Evolutionary conservation across 2,113 vertebrate species (phyloP).

Genomic region (Coturnix japonica): DNA sequence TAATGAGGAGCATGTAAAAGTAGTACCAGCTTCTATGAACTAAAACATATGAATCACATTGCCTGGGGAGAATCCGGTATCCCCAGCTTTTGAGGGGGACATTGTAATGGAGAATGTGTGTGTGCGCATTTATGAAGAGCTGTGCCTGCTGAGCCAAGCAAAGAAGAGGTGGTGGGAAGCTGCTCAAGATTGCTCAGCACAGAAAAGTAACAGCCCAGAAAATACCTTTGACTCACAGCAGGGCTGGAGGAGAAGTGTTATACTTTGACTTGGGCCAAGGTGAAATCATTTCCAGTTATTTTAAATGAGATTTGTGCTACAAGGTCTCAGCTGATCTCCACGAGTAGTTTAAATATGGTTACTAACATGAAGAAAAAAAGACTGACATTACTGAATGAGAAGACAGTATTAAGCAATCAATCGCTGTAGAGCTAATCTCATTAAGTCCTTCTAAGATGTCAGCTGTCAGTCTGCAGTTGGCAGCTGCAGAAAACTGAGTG

Average conservation of each 20-base stretch:
- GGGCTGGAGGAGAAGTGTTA: background rate
- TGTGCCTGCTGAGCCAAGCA: background rate
- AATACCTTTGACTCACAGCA: slow-evolving; percentile 28
- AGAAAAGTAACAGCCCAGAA: background rate
- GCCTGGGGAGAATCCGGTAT: background rate
- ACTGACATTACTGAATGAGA: background rate
- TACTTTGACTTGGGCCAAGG: background rate
- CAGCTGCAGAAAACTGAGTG: background rate
- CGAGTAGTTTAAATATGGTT: background rate
- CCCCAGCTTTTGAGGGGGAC: background rate
- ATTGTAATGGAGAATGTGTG: fast-evolving
- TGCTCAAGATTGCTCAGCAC: background rate
- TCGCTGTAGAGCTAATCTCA: slow-evolving; percentile 12
- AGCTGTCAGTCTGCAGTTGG: background rate
- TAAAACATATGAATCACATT: background rate
- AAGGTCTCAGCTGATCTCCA: background rate
- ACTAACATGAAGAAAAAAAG: background rate
- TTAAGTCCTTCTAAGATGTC: slow-evolving; percentile 44
- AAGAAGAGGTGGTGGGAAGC: background rate
- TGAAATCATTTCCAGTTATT: slow-evolving; percentile 12
- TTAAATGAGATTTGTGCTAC: background rate
- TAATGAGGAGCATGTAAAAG: background rate
- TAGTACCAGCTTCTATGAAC: background rate
- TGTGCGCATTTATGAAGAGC: background rate
- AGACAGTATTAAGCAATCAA: background rate